These are phyloP conservation scores for Cerceris ruficornis DNA, from an alignment of 2,888 invertebrate genomes.

Conservation along the genomic window DNA sequence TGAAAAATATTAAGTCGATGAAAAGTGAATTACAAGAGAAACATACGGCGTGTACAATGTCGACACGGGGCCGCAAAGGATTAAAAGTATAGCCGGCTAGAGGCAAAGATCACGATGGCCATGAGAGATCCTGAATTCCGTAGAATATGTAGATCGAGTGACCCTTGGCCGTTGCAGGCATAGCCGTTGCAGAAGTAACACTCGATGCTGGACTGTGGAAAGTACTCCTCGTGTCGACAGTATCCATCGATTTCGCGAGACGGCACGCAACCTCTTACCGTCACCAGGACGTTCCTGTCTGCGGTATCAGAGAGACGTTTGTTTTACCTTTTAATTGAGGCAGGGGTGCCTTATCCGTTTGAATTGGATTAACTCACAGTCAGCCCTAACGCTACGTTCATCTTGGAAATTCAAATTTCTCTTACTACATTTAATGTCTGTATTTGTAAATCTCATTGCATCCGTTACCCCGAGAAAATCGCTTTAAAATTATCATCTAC, in stretches of 20 bases:
- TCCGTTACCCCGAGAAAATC: too few relatives aligned
- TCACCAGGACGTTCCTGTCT: conserved; percentile 71
- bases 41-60: too few relatives aligned
- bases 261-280: conserved; percentile 72
- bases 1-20: too few relatives aligned
- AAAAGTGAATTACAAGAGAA: too few relatives aligned
- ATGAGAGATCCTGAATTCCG: neutral
- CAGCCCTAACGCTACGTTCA: too few relatives aligned
- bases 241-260: conserved; percentile 63
- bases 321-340: neutral
- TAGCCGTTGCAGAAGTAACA: conserved; percentile 71
- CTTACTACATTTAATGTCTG: too few relatives aligned
- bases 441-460: too few relatives aligned
- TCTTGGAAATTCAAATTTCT: too few relatives aligned
- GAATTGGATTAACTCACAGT: too few relatives aligned
- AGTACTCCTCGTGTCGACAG: conserved; percentile 64
- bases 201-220: conserved; percentile 66
- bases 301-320: conserved; percentile 43
- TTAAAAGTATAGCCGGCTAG: neutral
- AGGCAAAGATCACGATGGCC: neutral
- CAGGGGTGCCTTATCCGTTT: too few relatives aligned
- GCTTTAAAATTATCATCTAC: too few relatives aligned
- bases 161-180: conserved; percentile 66
- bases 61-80: neutral
- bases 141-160: conserved; percentile 26